Percentiles rank a stretch among this genome's conserved stretches.
Conservation (phyloP, 2,888 invertebrate species). For the Penaeus monodon region DNA sequence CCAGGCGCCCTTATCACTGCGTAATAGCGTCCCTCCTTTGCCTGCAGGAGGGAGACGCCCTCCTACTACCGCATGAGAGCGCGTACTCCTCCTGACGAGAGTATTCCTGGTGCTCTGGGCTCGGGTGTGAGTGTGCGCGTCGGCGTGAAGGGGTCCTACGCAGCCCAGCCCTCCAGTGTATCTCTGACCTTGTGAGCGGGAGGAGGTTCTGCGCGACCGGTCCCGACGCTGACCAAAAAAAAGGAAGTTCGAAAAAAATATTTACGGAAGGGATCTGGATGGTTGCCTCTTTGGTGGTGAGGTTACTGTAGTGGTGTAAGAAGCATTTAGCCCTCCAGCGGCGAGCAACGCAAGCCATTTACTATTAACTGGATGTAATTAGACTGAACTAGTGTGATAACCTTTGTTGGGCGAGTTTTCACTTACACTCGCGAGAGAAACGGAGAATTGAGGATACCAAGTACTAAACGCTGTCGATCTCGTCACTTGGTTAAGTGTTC, state of each 20-base stretch:
- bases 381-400: too few relatives aligned
- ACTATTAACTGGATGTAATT: too few relatives aligned
- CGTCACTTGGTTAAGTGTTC: too few relatives aligned
- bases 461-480: too few relatives aligned
- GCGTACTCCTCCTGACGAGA: background rate
- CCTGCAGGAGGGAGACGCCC: background rate
- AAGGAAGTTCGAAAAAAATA: background rate
- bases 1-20: too few relatives aligned
- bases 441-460: too few relatives aligned
- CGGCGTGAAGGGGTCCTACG: constrained; percentile 18
- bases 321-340: too few relatives aligned
- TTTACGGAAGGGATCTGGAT: background rate
- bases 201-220: background rate
- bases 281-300: too few relatives aligned
- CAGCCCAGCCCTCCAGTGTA: constrained; percentile 17
- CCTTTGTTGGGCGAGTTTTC: too few relatives aligned
- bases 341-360: too few relatives aligned
- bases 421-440: too few relatives aligned
- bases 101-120: background rate
- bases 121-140: constrained; percentile 40
- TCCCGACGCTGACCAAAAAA: constrained; percentile 12
- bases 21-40: background rate
- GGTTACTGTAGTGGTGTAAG: too few relatives aligned
- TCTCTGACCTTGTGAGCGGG: constrained; percentile 11
- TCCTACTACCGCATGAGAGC: background rate